Conservation (phyloP, 2,113 vertebrate genomes). For the Marmota monax region DNA sequence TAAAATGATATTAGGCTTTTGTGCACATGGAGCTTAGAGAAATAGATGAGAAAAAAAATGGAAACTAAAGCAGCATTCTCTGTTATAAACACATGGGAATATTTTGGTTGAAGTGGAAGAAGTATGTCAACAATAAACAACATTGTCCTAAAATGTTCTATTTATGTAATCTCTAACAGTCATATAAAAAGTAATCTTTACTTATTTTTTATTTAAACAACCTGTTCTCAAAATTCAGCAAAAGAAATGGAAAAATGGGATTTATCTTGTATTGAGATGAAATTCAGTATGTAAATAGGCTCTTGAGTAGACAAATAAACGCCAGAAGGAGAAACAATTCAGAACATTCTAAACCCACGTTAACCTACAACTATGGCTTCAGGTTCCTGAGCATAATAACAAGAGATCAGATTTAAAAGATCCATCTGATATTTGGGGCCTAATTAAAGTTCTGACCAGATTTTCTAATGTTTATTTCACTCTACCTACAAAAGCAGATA, state of each 20-base stretch:
- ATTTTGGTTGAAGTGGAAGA: constrained; percentile 9
- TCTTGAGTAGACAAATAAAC: constrained; percentile 24
- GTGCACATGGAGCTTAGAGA: not conserved
- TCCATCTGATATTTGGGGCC: not conserved
- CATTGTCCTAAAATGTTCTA: not conserved
- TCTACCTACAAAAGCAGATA: not conserved
- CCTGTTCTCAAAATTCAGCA: constrained; percentile 19
- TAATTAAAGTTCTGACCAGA: constrained; percentile 41
- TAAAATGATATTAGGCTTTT: constrained; percentile 33
- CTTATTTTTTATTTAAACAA: constrained; percentile 54
- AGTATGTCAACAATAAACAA: constrained; percentile 3
- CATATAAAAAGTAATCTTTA: not conserved
- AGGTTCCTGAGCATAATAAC: not conserved
- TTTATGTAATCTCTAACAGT: not conserved
- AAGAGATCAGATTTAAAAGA: constrained; percentile 42
- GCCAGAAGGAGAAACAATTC: not conserved
- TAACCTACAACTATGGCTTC: not conserved
- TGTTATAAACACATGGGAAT: constrained; percentile 12
- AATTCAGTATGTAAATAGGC: not conserved
- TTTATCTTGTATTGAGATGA: not conserved
- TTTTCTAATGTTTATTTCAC: not conserved
- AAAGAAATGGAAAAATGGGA: not conserved
- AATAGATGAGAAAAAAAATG: not conserved
- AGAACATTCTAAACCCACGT: not conserved
- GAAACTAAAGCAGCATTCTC: constrained; percentile 48